These are phyloP conservation scores for Polypterus bichir DNA, from an alignment of 2,113 vertebrate genomes.

Conservation along the genomic window DNA sequence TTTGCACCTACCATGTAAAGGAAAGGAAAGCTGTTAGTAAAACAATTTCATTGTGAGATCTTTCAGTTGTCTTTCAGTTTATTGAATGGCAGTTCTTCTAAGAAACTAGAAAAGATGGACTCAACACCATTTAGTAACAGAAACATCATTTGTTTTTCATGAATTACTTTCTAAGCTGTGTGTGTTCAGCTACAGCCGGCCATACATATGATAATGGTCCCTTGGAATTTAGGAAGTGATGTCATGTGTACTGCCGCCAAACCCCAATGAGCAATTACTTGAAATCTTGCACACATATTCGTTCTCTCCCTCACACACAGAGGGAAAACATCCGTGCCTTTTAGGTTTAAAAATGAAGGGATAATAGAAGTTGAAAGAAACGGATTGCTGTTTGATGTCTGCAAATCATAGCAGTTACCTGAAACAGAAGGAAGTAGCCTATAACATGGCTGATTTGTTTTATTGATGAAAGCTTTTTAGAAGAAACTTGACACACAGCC, in stretches of 20 bases:
- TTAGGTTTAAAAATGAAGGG: constrained; percentile 13
- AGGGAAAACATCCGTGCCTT: constrained; percentile 21
- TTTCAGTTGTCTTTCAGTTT: too few species aligned
- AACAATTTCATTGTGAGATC: too few species aligned
- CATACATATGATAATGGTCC: constrained; percentile 31
- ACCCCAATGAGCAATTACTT: constrained; percentile 28
- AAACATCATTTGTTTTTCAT: constrained; percentile 2
- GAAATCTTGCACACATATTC: constrained; percentile 23
- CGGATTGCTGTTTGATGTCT: constrained; percentile 13
- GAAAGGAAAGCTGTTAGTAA: too few species aligned
- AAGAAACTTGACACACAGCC: too few species aligned
- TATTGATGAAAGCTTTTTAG: too few species aligned
- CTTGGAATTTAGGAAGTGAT: constrained; percentile 37
- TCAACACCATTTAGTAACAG: not conserved
- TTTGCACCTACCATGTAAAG: too few species aligned
- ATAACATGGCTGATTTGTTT: too few species aligned
- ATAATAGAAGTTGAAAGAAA: constrained; percentile 16
- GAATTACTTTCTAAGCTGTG: constrained; percentile 16
- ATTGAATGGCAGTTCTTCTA: not conserved
- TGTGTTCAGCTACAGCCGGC: constrained; percentile 22
- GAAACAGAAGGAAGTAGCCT: too few species aligned
- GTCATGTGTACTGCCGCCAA: constrained; percentile 30
- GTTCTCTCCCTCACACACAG: constrained; percentile 4
- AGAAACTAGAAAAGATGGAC: not conserved
- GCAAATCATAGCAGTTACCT: too few species aligned